Evolutionary conservation across 2,113 vertebrate species (phyloP), one percentile per base, ranked within the genome.

Genomic region (Salminus brasiliensis): DNA sequence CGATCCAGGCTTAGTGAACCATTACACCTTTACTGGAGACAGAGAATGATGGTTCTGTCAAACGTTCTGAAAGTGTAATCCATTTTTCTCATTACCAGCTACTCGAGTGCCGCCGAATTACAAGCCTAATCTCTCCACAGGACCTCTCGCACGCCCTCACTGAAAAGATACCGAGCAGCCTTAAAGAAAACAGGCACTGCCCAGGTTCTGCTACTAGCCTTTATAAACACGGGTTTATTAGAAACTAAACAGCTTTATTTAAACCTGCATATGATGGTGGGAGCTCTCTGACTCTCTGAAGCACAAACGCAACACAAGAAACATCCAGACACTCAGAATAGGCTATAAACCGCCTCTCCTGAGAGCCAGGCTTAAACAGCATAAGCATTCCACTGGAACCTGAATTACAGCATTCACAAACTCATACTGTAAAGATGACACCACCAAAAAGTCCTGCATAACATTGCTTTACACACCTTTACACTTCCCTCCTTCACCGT

Each of bases 41-140:
- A 13, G 43, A 78, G 76, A 79, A 79, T 62, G 67, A 79, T 79
- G 67, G 68, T 29, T 62, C 29, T 52, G 76, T 72, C 67, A 49
- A 71, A 36, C n/a, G 23, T 59, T 21, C 76, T 62, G 30, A 63
- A 52, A 36, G 55, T 43, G 41, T 57, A 72, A 70, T 79, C 71
- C 30, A 72, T 79, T 79, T 79, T 53, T 45, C 29, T 72, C 69
- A 49, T 72, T 79, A 72, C 30, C 6, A 79, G 68, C 57, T 52
- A 25, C 39, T 63, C 55, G 45, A 59, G 68, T 70, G 39, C 29
- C 30, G 18, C 21, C 21, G 68, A 71, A 29, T 47, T 79, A 63
- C 68, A 53, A 30, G 76, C 23, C 13, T 71, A 34, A 71, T 62
- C 76, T 60, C 29, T 25, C n/a, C 55, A 21, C 67, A 1, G 32